phyloP scores from a whole-genome alignment of 2,888 invertebrate genomes.

The Scaptomyza tumidula region DNA sequence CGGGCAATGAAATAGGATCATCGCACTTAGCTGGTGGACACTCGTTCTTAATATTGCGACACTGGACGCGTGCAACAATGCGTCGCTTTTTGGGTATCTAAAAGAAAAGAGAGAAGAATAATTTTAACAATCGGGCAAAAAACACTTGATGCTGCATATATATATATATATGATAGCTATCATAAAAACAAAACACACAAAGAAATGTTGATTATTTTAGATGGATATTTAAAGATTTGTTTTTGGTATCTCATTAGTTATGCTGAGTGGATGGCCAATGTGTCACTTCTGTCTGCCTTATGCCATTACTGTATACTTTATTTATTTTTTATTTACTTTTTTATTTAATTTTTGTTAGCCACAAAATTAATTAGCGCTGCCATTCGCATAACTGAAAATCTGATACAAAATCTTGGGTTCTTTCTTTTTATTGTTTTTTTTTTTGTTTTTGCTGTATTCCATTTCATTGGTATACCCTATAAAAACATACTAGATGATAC shows the following conservation, averaged over 20 bases:
- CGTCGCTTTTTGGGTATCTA: constrained; percentile 95
- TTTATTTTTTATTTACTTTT: constrained; percentile 67
- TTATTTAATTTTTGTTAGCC: constrained; percentile 65
- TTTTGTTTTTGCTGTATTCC: constrained; percentile 2
- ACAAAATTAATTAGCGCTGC: constrained; percentile 69
- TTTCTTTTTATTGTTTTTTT: constrained; percentile 13
- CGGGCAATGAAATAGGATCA: constrained; percentile 92
- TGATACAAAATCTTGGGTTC: constrained; percentile 28
- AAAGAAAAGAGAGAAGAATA: constrained; percentile 49
- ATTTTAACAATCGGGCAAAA: neutral
- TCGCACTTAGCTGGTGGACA: constrained; percentile 95
- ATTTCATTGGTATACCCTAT: constrained; percentile 19
- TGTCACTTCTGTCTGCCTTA: constrained; percentile 62
- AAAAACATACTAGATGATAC: neutral
- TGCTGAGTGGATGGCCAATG: constrained; percentile 63
- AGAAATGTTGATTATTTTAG: neutral
- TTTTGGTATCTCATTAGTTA: constrained; percentile 52
- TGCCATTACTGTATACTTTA: constrained; percentile 67
- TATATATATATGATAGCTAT: too few species aligned
- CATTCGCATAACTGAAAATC: constrained; percentile 53
- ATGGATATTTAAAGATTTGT: neutral
- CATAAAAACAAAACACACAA: too few species aligned
- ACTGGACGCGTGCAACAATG: constrained; percentile 94
- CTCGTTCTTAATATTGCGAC: constrained; percentile 95
- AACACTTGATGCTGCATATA: too few species aligned